phyloP scores from a whole-genome alignment of 2,888 invertebrate genomes.

The Drosophila greeni region DNA sequence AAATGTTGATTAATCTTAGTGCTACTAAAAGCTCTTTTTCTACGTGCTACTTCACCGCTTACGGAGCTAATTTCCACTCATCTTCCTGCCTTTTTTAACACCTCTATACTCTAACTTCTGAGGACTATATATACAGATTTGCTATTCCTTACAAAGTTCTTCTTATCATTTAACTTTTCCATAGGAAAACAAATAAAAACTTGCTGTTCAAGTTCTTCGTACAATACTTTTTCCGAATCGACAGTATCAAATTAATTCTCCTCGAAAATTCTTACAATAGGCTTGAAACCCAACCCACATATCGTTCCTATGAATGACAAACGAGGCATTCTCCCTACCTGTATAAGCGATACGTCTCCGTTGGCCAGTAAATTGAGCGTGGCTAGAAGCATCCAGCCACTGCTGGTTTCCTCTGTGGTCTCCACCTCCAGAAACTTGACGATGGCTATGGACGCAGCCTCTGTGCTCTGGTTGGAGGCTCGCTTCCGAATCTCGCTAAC shows the following conservation, averaged over 20 bases:
- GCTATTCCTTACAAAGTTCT: background rate
- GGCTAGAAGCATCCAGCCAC: slow-evolving; percentile 97
- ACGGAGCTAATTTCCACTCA: background rate
- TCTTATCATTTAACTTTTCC: background rate
- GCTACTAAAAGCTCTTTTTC: background rate
- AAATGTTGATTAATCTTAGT: no score
- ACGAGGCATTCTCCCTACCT: slow-evolving; percentile 81
- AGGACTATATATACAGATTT: background rate
- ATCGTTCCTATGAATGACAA: background rate
- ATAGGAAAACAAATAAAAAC: background rate
- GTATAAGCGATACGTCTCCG: slow-evolving; percentile 92
- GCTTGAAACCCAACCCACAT: background rate
- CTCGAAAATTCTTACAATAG: background rate
- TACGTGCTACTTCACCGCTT: background rate
- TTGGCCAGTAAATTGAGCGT: slow-evolving; percentile 94
- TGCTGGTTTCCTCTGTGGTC: slow-evolving; percentile 94
- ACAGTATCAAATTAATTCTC: no score
- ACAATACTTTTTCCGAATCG: background rate
- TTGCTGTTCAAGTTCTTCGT: background rate
- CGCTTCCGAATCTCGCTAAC: slow-evolving; percentile 95
- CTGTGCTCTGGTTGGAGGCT: slow-evolving; percentile 97
- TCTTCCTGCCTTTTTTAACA: no score
- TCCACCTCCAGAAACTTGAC: slow-evolving; percentile 98
- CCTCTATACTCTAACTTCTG: background rate
- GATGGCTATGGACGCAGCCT: slow-evolving; percentile 97